A percentile compares a stretch with the other conserved stretches of the same genome.
phyloP scores from a whole-genome alignment of 2,888 invertebrate genomes.

The Drosophila melanocephala region DNA sequence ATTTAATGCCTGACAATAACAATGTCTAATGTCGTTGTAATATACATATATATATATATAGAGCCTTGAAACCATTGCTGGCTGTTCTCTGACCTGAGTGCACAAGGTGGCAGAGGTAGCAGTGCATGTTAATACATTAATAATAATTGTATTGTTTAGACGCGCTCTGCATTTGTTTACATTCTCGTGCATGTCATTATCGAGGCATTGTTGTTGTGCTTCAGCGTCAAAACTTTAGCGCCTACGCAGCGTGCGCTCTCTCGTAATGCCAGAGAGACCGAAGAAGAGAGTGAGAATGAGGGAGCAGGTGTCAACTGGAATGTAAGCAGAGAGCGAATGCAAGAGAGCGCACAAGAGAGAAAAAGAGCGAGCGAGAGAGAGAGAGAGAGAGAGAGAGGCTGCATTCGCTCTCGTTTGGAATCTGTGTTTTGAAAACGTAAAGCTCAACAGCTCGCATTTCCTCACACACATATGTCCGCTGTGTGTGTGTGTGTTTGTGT shows the following conservation, averaged over 20 bases:
- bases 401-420: conserved; percentile 45
- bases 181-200: conserved; percentile 61
- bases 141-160: conserved; percentile 38
- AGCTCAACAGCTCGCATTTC: conserved; percentile 79
- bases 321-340: conserved; percentile 25
- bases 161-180: conserved; percentile 65
- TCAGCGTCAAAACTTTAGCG: conserved; percentile 34
- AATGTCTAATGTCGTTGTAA: conserved; percentile 7
- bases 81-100: background rate
- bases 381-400: conserved; percentile 25
- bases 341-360: conserved; percentile 5
- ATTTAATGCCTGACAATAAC: conserved; percentile 4
- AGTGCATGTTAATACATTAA: conserved; percentile 34
- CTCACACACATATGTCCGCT: conserved; percentile 40
- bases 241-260: conserved; percentile 20
- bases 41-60: background rate
- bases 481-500: conserved; percentile 10
- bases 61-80: conserved; percentile 17
- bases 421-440: conserved; percentile 76
- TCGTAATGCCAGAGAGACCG: conserved; percentile 6
- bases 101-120: conserved; percentile 27
- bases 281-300: conserved; percentile 4
- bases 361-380: conserved; percentile 5
- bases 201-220: conserved; percentile 32
- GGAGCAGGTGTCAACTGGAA: conserved; percentile 36